A percentile compares a stretch with the other conserved stretches of the same genome.
Conservation (phyloP, 2,113 vertebrate genomes). For the Brachypodius melanocephalos region DNA sequence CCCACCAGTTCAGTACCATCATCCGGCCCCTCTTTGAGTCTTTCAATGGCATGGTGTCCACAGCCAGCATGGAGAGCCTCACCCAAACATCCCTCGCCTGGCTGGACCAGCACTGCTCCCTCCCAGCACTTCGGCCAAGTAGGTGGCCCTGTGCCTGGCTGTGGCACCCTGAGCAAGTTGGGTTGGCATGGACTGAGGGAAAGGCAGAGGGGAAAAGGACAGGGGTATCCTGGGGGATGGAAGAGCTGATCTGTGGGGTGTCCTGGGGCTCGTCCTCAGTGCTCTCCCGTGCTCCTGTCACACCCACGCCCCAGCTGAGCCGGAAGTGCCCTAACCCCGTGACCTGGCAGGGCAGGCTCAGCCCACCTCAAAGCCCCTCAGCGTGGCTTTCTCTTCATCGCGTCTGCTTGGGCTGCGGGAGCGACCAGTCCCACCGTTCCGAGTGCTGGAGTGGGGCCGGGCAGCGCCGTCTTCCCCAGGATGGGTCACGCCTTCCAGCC, state of each 20-base stretch:
- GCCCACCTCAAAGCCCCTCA: not conserved
- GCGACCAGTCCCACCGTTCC: fast-evolving
- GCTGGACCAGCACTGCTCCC: conserved; percentile 94
- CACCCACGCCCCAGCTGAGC: fast-evolving
- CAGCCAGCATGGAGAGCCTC: conserved; percentile 86
- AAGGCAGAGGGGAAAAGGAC: not conserved
- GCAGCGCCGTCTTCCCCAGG: not conserved
- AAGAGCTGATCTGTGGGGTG: fast-evolving
- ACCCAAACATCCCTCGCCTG: conserved; percentile 88
- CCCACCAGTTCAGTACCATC: conserved; percentile 89
- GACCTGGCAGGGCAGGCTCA: not conserved
- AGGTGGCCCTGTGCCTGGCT: conserved; percentile 47
- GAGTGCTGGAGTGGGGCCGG: not conserved
- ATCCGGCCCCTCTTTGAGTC: conserved; percentile 95
- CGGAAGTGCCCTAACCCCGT: fast-evolving
- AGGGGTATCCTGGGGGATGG: fast-evolving
- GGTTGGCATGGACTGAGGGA: not conserved
- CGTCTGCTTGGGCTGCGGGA: not conserved
- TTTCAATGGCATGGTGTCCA: conserved; percentile 95
- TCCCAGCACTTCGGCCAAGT: conserved; percentile 90
- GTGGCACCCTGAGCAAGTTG: not conserved
- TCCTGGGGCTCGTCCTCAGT: fast-evolving
- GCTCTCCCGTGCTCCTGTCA: not conserved
- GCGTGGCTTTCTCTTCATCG: not conserved
- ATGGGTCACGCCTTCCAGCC: not conserved